A percentile compares a stretch with the other conserved stretches of the same genome.
Evolutionary conservation across 2,797 vertebrate species (phyloP).

Genomic region (Tenualosa thibaudeaui): DNA sequence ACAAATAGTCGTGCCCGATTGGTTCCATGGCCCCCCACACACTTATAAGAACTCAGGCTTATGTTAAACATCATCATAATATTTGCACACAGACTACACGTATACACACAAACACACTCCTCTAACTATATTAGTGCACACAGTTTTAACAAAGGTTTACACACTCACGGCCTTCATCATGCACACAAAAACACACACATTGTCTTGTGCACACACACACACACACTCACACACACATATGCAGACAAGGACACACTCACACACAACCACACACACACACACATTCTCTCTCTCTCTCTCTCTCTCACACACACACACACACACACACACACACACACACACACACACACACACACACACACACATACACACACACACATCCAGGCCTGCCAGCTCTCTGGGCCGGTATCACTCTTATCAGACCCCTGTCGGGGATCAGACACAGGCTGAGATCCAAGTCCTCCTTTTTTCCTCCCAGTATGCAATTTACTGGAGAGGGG

Average conservation of each 20-base stretch:
- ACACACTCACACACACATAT: not conserved
- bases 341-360: not conserved
- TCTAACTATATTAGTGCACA: not conserved
- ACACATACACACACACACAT: not conserved
- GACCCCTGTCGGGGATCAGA: not conserved
- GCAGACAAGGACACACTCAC: not conserved
- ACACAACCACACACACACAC: not conserved
- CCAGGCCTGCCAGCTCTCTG: not conserved
- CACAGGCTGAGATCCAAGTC: conserved; percentile 14
- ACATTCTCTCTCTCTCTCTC: not conserved
- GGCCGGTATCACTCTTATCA: not conserved
- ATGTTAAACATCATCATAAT: not conserved
- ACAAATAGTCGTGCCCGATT: not conserved
- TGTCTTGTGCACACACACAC: not conserved
- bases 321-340: not conserved
- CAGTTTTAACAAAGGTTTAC: not conserved
- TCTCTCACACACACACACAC: not conserved
- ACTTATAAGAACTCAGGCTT: not conserved
- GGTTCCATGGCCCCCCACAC: not conserved
- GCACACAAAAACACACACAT: not conserved
- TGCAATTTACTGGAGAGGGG: not conserved
- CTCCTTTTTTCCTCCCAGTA: not conserved
- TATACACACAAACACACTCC: not conserved
- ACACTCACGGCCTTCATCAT: not conserved
- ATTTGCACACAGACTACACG: not conserved